phyloP scores from a whole-genome alignment of 2,797 vertebrate species.

The Onychomys arenicola region DNA sequence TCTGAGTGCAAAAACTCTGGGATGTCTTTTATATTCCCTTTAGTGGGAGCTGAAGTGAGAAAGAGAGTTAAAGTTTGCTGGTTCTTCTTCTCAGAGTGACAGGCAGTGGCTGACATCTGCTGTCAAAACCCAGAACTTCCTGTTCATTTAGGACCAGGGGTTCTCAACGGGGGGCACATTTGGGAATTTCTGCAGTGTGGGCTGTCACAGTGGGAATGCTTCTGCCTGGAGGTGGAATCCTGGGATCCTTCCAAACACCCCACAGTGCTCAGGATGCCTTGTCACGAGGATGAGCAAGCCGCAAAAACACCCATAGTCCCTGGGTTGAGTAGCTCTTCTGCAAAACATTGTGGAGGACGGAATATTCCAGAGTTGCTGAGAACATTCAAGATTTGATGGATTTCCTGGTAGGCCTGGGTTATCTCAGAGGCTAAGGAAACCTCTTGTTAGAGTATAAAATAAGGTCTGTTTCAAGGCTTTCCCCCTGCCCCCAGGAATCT shows the following conservation, averaged over 20 bases:
- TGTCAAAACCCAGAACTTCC: background rate
- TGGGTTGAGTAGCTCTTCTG: background rate
- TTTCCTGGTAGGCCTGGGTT: background rate
- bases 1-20: background rate
- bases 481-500: background rate
- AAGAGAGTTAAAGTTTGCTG: background rate
- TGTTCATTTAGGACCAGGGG: background rate
- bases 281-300: rapidly evolving
- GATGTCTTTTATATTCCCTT: background rate
- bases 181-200: too few relatives aligned
- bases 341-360: background rate
- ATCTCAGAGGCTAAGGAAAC: background rate
- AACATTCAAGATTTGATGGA: background rate
- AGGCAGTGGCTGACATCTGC: background rate
- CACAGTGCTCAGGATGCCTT: too few relatives aligned
- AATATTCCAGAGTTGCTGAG: background rate
- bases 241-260: background rate
- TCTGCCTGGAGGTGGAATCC: background rate
- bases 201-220: background rate
- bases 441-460: background rate
- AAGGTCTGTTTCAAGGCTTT: background rate
- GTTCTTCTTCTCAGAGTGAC: background rate
- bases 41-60: background rate
- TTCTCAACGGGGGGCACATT: background rate
- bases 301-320: rapidly evolving